These are phyloP conservation scores for Saturnia japonica DNA, from an alignment of 2,888 invertebrate species.

Conservation along the genomic window DNA sequence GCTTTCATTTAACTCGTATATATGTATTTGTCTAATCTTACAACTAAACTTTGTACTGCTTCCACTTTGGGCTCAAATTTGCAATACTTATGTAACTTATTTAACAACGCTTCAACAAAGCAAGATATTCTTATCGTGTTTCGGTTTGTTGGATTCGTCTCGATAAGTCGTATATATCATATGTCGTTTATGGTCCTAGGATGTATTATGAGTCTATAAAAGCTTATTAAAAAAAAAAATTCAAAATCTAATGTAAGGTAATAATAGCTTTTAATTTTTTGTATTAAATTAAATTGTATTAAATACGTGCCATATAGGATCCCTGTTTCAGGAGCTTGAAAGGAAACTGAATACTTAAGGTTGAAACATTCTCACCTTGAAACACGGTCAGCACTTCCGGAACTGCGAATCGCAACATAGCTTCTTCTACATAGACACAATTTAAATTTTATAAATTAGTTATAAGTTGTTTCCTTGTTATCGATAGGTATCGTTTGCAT, in stretches of 20 bases:
- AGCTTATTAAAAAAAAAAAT: too few relatives aligned
- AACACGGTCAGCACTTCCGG: neutral
- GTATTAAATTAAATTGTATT: neutral
- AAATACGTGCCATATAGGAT: neutral
- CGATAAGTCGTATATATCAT: too few relatives aligned
- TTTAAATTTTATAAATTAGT: slow-evolving; percentile 15
- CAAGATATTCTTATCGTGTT: too few relatives aligned
- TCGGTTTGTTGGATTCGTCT: too few relatives aligned
- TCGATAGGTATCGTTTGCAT: slow-evolving; percentile 8
- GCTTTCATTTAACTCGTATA: too few relatives aligned
- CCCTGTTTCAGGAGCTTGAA: neutral
- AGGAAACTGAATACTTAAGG: slow-evolving; percentile 8
- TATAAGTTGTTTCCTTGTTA: slow-evolving; percentile 9
- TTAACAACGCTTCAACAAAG: too few relatives aligned
- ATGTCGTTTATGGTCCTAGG: too few relatives aligned
- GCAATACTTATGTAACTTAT: too few relatives aligned
- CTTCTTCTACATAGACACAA: slow-evolving; percentile 14
- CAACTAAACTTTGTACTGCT: too few relatives aligned
- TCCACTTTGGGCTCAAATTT: too few relatives aligned
- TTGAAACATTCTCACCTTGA: slow-evolving; percentile 13
- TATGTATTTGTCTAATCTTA: too few relatives aligned
- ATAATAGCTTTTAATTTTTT: neutral
- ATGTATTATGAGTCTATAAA: too few relatives aligned
- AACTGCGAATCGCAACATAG: slow-evolving; percentile 1
- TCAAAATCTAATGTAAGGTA: neutral